Evolutionary conservation across 2,113 vertebrate species (phyloP), one percentile per base, ranked within the genome.

Genomic region (Myxocyprinus asiaticus): DNA sequence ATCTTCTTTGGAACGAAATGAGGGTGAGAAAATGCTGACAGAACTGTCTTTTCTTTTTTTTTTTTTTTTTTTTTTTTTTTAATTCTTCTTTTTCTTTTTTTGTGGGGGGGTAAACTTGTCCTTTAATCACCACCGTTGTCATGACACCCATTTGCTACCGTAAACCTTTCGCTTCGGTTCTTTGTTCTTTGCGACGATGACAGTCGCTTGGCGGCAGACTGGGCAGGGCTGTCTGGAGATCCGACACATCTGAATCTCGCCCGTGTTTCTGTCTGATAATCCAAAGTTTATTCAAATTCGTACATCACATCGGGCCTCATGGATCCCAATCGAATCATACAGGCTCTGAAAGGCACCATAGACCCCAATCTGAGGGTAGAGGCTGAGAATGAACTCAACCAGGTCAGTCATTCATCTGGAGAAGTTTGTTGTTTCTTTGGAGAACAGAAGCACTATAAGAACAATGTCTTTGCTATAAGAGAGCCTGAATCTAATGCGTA

Each of bases 321-420:
- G 97, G 97, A 99, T 86, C 97, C 97, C 68, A 98, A 97, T 90
- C 89, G 96, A 87, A 99, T 99, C 84, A 96, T 98, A 87, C 95
- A 97, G 87, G 97, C 96, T 75, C 93, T 99, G 82, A 95, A 96
- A 83, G 97, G 97, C 82, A 98, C 97, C 10, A 98, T 98, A 82
- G 96, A 98, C 86, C 96, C 97, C 0, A 97, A 94, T 81, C 92
- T 98, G 83, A 92, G 97, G 87, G 86, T 96, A 69, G 95, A 95
- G 5, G 96, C 96, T 4, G 96, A 99, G 88, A 95, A 90, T 79
- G 97, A 99, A 84, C 97, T 99, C 85, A 98, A 98, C 83, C 97
- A 98, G 96, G 97, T 97, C 86, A 86, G 94, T 70, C 9, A 51
- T 42, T 42, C 43, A 44, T 62, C 56, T 58, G 4, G 51, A 66